Evolutionary conservation across 2,113 vertebrate species (phyloP), one percentile per base, ranked within the genome.

Genomic region (Actenoides lindsayi): DNA sequence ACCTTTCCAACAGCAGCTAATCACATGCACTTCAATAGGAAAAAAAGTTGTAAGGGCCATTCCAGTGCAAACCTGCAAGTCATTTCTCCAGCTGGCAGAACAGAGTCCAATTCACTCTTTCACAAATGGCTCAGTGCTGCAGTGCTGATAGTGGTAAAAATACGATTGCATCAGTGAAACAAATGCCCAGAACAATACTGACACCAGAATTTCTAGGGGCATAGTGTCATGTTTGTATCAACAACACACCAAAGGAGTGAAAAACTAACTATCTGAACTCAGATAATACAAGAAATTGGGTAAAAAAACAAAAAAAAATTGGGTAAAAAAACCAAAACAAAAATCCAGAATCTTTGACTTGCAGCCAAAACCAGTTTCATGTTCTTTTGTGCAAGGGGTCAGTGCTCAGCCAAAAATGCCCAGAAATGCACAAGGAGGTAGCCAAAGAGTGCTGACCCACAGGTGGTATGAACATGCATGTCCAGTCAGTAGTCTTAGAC

Each of bases 131-230:
- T 68, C 62, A 71, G 60, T 16, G 44, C 35, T 79, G 24, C 76
- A 39, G 21, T 33, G 86, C 91, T 95, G 74, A 94, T 48, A 82
- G 8, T 11, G 31, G 50, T 48, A 85, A 80, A 92, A 97, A 68
- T 27, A 54, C 0, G 0, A 73, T 5, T 69, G 28, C 65, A 87
- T 79, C 73, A 84, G 65, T 69, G 46, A 89, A 94, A 96, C 10
- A 50, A 70, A 60, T 30, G 33, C 41, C 19, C 35, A 37, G 27
- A 57, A 70, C 17, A 84, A 63, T 19, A 90, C 19, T 37, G 35
- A 41, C 42, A 41, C 13, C 13, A 82, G 35, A 51, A 70, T 67
- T 89, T 48, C 46, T 46, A 64, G 48, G 13, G 39, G 33, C 39
- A 69, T 3, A 13, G 23, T 14, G 11, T 57, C 17, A 12, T 44